Percentiles rank a stretch among this genome's conserved stretches.
Conservation (phyloP, 2,113 vertebrate species). For the Dipodomys merriami region DNA sequence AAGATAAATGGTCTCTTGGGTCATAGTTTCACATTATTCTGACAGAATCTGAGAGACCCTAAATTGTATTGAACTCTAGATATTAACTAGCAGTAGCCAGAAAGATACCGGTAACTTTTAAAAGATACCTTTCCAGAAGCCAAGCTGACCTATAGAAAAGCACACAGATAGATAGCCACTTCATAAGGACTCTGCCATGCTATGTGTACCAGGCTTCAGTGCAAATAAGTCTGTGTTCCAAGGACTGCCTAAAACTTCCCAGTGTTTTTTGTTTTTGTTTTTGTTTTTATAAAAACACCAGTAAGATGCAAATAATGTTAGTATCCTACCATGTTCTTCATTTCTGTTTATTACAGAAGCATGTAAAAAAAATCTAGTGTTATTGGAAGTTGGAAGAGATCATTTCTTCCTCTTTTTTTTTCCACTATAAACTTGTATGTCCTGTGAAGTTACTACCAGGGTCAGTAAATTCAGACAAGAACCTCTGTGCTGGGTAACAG, state of each 20-base stretch:
- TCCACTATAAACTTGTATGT: slow-evolving; percentile 63
- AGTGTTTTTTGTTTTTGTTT: not conserved
- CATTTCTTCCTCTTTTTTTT: not conserved
- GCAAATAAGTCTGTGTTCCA: slow-evolving; percentile 44
- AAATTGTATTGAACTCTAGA: not conserved
- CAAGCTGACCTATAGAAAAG: slow-evolving; percentile 3
- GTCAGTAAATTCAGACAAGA: slow-evolving; percentile 77
- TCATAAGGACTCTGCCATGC: not conserved
- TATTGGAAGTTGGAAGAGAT: slow-evolving; percentile 59
- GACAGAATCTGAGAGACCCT: slow-evolving; percentile 23
- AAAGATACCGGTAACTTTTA: not conserved
- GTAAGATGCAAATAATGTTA: slow-evolving; percentile 52
- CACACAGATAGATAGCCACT: not conserved
- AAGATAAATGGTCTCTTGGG: not conserved
- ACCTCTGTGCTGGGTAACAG: slow-evolving; percentile 74
- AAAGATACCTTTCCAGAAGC: not conserved
- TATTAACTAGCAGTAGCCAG: not conserved
- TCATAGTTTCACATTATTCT: not conserved
- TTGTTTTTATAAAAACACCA: not conserved
- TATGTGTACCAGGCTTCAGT: not conserved
- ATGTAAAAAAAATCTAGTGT: slow-evolving; percentile 44
- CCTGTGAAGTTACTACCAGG: slow-evolving; percentile 55
- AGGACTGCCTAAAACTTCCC: slow-evolving; percentile 14
- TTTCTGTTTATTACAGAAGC: slow-evolving; percentile 59
- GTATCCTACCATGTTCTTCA: slow-evolving; percentile 55